phyloP scores from a whole-genome alignment of 2,888 invertebrate species.

The Lasiommata megera region DNA sequence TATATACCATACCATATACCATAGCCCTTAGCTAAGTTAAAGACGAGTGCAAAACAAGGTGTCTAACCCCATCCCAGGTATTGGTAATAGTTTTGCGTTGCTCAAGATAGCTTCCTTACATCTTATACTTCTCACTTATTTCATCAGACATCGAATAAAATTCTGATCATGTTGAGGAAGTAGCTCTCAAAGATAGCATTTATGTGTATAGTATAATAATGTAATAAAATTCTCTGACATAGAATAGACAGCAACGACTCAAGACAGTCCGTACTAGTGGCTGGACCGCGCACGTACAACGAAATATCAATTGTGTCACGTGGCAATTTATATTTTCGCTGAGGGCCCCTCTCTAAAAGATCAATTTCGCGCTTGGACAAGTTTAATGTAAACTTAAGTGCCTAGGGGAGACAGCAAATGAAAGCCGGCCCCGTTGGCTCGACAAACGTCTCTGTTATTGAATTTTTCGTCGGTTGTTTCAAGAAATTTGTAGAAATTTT shows the following conservation, averaged over 20 bases:
- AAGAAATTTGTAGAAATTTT: slow-evolving; percentile 38
- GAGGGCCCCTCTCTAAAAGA: slow-evolving; percentile 75
- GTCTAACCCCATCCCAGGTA: no score
- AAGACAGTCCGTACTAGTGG: slow-evolving; percentile 20
- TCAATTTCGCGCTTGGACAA: slow-evolving; percentile 80
- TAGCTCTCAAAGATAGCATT: neutral
- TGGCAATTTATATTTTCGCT: slow-evolving; percentile 72
- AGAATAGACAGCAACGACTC: slow-evolving; percentile 31
- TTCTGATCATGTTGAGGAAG: no score
- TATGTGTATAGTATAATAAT: neutral
- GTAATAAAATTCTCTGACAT: neutral
- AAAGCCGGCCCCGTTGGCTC: slow-evolving; percentile 62
- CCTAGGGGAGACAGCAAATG: slow-evolving; percentile 68
- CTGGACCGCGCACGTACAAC: slow-evolving; percentile 35
- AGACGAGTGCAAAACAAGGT: no score
- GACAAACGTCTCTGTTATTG: slow-evolving; percentile 73
- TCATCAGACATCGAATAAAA: no score
- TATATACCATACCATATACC: no score
- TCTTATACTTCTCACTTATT: no score
- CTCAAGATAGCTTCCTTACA: no score
- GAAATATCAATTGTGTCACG: slow-evolving; percentile 67
- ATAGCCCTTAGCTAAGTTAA: no score
- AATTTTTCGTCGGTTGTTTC: slow-evolving; percentile 54
- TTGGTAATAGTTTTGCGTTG: no score
- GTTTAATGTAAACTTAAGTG: slow-evolving; percentile 79